Percentiles rank a stretch among this genome's conserved stretches.
phyloP scores from a whole-genome alignment of 2,797 vertebrate genomes.

The Etheostoma nigrum region DNA sequence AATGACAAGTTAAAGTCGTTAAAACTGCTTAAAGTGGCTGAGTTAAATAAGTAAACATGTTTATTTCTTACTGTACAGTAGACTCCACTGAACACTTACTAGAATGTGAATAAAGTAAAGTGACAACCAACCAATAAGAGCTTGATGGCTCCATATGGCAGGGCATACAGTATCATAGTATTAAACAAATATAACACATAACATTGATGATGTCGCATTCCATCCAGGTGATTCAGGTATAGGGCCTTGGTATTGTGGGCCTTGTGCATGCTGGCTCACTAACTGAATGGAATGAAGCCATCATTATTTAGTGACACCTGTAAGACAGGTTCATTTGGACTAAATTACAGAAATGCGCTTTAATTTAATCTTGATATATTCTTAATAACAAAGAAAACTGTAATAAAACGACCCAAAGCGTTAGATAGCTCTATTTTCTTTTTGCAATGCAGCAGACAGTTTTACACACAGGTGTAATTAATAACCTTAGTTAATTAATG shows the following conservation, averaged over 20 bases:
- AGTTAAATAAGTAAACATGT: not conserved
- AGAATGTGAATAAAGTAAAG: not conserved
- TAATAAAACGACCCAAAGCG: not conserved
- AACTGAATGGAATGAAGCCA: not conserved
- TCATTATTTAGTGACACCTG: not conserved
- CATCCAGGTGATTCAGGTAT: not conserved
- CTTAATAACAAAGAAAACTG: not conserved
- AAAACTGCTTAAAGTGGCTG: not conserved
- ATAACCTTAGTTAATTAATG: slow-evolving; percentile 4
- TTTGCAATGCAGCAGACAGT: slow-evolving; percentile 1
- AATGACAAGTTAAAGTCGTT: not conserved
- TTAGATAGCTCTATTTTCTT: not conserved
- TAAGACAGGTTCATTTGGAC: not conserved
- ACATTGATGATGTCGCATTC: not conserved
- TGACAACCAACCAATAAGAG: not conserved
- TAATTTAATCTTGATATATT: not conserved
- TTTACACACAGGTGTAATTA: slow-evolving; percentile 1
- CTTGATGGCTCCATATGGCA: too few relatives aligned
- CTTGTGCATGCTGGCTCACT: not conserved
- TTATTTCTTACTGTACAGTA: not conserved
- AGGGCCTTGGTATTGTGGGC: not conserved
- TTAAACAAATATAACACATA: slow-evolving; percentile 1
- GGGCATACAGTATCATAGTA: not conserved
- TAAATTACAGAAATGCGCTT: not conserved
- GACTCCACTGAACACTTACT: not conserved